Evolutionary conservation across 2,113 vertebrate species (phyloP).

Genomic region (Prunella himalayana): DNA sequence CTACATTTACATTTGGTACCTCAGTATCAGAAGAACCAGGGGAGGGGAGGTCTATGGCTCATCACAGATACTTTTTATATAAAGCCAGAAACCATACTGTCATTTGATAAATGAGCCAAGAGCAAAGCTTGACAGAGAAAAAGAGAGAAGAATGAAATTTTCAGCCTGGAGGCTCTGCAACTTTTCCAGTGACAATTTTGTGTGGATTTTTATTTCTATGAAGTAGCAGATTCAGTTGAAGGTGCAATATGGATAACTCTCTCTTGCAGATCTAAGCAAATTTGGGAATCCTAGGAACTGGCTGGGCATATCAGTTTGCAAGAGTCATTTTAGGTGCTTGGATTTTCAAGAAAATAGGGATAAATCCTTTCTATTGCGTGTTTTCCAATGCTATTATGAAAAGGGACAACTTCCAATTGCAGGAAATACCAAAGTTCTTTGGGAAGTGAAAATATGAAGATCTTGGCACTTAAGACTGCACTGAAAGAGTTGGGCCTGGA

Average conservation of each 20-base stretch:
- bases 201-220: background rate
- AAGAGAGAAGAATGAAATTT: background rate
- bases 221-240: background rate
- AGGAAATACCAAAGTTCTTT: conserved; percentile 1
- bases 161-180: background rate
- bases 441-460: background rate
- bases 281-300: background rate
- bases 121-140: background rate
- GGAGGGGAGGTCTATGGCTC: background rate
- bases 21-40: background rate
- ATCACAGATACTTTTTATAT: background rate
- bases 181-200: background rate
- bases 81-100: background rate
- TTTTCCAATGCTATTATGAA: background rate
- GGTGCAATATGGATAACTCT: background rate
- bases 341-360: background rate
- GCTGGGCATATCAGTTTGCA: background rate
- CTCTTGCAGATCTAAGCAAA: background rate
- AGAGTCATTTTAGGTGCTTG: background rate
- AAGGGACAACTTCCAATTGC: background rate
- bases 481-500: background rate
- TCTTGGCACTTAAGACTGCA: background rate
- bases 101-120: background rate
- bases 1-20: background rate
- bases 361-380: background rate